A percentile compares a stretch with the other conserved stretches of the same genome.
phyloP scores from a whole-genome alignment of 2,888 invertebrate genomes.

The Patella ulyssiponensis region DNA sequence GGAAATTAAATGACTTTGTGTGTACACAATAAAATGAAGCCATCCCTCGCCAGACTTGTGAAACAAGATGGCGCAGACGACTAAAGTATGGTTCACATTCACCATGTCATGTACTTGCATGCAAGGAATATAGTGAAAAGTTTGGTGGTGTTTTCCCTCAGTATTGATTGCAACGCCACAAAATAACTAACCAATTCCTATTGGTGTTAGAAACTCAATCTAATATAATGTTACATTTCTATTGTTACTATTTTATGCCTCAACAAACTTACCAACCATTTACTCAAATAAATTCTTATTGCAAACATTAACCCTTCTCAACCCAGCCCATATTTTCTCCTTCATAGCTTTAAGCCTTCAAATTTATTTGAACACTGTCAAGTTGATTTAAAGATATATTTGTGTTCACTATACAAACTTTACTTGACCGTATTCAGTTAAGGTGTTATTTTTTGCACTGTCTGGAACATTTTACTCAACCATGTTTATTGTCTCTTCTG shows the following conservation, averaged over 20 bases:
- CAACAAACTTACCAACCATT: constrained; percentile 7
- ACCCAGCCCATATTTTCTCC: background rate
- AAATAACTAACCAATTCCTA: too few species aligned
- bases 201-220: background rate
- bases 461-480: too few species aligned
- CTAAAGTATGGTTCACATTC: background rate
- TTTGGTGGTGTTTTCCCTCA: constrained; percentile 1
- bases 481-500: too few species aligned
- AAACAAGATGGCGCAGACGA: background rate
- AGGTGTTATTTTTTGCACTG: too few species aligned
- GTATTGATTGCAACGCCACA: too few species aligned
- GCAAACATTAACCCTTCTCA: constrained; percentile 5
- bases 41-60: background rate
- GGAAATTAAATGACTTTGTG: constrained; percentile 8
- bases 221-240: constrained; percentile 5
- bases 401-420: too few species aligned
- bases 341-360: too few species aligned
- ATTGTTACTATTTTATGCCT: constrained; percentile 11
- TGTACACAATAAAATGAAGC: constrained; percentile 3
- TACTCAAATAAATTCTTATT: background rate
- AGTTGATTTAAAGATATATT: too few species aligned
- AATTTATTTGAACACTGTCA: too few species aligned
- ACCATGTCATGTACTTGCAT: constrained; percentile 5
- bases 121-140: background rate
- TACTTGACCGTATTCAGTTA: too few species aligned